Evolutionary conservation across 2,888 invertebrate species (phyloP), one percentile per base, ranked within the genome.

Genomic region (Ectemnius cavifrons): DNA sequence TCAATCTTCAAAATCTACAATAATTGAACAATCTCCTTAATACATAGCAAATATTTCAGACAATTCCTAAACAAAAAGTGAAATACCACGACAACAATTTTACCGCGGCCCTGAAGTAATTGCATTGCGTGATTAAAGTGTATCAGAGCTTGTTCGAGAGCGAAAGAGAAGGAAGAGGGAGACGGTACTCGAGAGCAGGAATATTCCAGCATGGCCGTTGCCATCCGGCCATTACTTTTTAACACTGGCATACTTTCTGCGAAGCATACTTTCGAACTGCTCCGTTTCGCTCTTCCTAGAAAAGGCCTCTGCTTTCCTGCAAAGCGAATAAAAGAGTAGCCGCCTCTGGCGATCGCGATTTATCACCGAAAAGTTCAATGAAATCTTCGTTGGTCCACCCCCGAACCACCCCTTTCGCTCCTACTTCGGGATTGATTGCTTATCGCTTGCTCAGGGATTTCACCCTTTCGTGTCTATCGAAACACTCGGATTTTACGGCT

Each of bases 231-330:
- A 45, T 67, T 69, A 66, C 60, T 59, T 66, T 60, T 75, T 71
- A 63, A 67, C 72, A 67, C 63, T 75, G 77, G 69, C 77, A 77
- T 63, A 75, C 65, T 63, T 75, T 75, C 57, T 60, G 45, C 59
- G 56, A 27, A 67, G 73, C 63, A 13, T 52, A 61, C 62, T 45
- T 46, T 49, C 16, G 52, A 49, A 46, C 47, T 49, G 47, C 49
- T 20, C 20, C 18, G 16, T 27, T 13, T 14, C 37, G 23, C 14
- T 4, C 3, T 46, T 18, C 57, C 45, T 62, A 45, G 37, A 37
- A 37, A 37, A 37, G 37, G 37, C 37, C 37, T 37, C 52, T 52
- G 11, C n/a, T 52, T 4, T 2, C 1, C 52, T 52, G 52, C 52
- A 52, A 14, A 14, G 16, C 52, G n/a, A 52, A 52, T 52, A 52